Evolutionary conservation across 2,888 invertebrate species (phyloP).

Genomic region (Vandiemenella viatica): DNA sequence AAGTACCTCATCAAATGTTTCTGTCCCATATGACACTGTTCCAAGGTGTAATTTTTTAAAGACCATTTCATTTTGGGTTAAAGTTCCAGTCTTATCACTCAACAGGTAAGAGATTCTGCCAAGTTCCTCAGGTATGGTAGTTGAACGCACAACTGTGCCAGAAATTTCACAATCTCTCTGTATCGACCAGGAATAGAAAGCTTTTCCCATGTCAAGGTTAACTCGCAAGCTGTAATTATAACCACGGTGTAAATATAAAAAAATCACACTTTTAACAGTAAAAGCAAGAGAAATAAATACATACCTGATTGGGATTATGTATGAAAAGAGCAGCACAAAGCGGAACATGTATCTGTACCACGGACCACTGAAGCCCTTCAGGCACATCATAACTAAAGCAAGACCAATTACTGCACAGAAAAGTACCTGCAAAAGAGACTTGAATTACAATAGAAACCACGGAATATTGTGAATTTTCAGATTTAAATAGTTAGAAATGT

Average conservation of each 20-base stretch:
- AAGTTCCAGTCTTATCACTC: conserved; percentile 95
- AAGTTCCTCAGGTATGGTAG: conserved; percentile 96
- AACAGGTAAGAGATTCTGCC: conserved; percentile 93
- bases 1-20: conserved; percentile 74
- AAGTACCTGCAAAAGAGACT: conserved; percentile 40
- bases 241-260: neutral
- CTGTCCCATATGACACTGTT: conserved; percentile 76
- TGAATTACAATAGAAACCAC: neutral
- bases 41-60: conserved; percentile 91
- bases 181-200: conserved; percentile 93
- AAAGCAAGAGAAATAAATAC: conserved; percentile 16
- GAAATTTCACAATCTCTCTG: conserved; percentile 84
- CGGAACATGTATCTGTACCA: conserved; percentile 95
- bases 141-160: conserved; percentile 90
- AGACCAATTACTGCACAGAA: conserved; percentile 82
- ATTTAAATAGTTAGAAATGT: conserved; percentile 1
- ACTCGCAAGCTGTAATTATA: conserved; percentile 63
- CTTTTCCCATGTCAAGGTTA: conserved; percentile 97
- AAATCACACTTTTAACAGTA: neutral
- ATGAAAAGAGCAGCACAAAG: conserved; percentile 92
- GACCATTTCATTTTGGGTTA: conserved; percentile 97
- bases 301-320: conserved; percentile 94
- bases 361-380: conserved; percentile 91
- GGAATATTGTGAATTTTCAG: neutral
- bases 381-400: conserved; percentile 84